Evolutionary conservation across 2,113 vertebrate species (phyloP).

Genomic region (Caracal caracal): DNA sequence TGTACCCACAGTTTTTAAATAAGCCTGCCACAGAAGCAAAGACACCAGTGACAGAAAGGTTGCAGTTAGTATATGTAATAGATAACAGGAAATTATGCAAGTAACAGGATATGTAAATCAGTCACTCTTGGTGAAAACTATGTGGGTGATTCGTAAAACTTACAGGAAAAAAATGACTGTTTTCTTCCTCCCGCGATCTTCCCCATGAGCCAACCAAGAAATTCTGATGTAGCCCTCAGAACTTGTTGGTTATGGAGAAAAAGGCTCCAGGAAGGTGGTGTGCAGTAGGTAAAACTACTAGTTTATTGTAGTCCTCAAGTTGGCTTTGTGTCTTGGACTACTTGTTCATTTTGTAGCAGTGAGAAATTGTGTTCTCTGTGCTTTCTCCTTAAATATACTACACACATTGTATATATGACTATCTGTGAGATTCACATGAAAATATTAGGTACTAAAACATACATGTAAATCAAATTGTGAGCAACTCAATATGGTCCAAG

Average conservation of each 20-base stretch:
- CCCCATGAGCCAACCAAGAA: constrained; percentile 8
- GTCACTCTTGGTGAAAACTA: constrained; percentile 13
- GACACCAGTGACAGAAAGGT: not conserved
- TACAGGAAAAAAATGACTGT: not conserved
- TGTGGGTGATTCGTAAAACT: not conserved
- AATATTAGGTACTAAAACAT: constrained; percentile 43
- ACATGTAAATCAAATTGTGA: constrained; percentile 42
- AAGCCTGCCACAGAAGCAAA: constrained; percentile 7
- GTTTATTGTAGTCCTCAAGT: not conserved
- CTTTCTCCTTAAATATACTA: constrained; percentile 26
- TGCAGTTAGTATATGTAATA: constrained; percentile 5
- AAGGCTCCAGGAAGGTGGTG: not conserved
- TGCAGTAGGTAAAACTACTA: not conserved
- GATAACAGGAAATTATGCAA: not conserved
- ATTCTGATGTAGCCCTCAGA: constrained; percentile 17
- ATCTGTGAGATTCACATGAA: constrained; percentile 39
- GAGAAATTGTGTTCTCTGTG: constrained; percentile 36
- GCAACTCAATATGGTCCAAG: not conserved
- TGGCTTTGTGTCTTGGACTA: not conserved
- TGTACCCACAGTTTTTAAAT: constrained; percentile 15
- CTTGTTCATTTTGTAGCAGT: not conserved
- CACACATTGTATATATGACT: not conserved
- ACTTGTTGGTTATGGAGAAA: not conserved
- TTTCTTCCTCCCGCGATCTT: constrained; percentile 8
- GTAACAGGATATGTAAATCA: not conserved